phyloP scores from a whole-genome alignment of 2,113 vertebrate species.

The Podarcis muralis region DNA sequence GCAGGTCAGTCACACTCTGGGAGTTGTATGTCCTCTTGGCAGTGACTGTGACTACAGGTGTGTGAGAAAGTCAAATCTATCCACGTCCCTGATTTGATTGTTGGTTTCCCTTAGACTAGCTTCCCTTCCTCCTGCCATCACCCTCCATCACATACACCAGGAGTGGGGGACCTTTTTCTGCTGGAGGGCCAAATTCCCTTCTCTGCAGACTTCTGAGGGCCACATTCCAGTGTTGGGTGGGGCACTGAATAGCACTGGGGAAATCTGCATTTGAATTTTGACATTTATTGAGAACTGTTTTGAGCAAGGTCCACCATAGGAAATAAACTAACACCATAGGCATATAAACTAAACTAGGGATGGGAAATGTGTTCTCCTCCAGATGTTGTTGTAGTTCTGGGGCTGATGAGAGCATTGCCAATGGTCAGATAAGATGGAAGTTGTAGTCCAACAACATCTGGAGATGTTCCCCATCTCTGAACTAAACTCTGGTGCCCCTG shows the following conservation, averaged over 20 bases:
- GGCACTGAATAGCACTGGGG: too few relatives aligned
- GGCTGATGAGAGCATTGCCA: background rate
- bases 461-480: too few relatives aligned
- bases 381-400: background rate
- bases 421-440: background rate
- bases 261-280: background rate
- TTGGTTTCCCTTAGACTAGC: background rate
- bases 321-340: too few relatives aligned
- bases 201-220: too few relatives aligned
- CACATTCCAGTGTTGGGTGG: too few relatives aligned
- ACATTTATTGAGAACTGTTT: background rate
- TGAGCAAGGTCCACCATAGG: background rate
- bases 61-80: background rate
- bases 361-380: background rate
- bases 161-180: too few relatives aligned
- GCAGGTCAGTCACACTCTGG: constrained; percentile 76
- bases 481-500: too few relatives aligned
- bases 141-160: too few relatives aligned
- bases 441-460: too few relatives aligned
- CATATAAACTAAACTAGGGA: background rate
- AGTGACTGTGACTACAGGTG: background rate
- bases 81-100: background rate
- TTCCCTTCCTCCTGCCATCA: background rate
- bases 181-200: too few relatives aligned
- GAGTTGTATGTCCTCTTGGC: background rate